These are phyloP conservation scores for Rhagophthalmus giganteus DNA, from an alignment of 2,888 invertebrate genomes.

Conservation along the genomic window DNA sequence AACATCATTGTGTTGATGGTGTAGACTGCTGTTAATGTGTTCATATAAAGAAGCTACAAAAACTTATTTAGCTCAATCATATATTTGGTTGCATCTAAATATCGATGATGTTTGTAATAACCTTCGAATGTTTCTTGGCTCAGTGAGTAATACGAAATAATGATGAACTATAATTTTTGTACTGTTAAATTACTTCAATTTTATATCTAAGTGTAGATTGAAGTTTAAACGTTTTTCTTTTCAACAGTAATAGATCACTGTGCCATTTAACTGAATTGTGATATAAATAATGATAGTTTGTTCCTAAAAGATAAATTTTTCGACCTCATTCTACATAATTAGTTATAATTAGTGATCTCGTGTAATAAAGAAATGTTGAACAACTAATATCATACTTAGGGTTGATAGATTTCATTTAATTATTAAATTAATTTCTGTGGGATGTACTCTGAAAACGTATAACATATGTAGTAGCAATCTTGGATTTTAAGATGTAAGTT, in stretches of 20 bases:
- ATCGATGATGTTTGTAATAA: conserved; percentile 27
- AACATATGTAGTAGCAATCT: no score
- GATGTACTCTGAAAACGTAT: no score
- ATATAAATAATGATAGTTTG: conserved; percentile 53
- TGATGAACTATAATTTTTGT: conserved; percentile 11
- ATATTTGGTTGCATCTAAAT: conserved; percentile 33
- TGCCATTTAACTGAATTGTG: conserved; percentile 48
- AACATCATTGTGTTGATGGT: conserved; percentile 55
- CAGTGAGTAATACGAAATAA: conserved; percentile 35
- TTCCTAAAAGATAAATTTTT: conserved; percentile 52
- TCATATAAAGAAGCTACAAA: conserved; percentile 45
- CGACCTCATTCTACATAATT: conserved; percentile 40
- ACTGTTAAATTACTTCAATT: conserved; percentile 11
- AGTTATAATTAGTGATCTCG: conserved; percentile 46
- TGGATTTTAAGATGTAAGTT: no score
- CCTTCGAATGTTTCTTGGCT: conserved; percentile 38
- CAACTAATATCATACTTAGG: conserved; percentile 11
- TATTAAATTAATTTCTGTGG: no score
- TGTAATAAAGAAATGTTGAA: conserved; percentile 39
- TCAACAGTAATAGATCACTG: conserved; percentile 35
- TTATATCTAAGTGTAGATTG: no score
- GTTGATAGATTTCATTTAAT: conserved; percentile 16
- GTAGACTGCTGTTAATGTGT: conserved; percentile 50
- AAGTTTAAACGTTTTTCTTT: no score
- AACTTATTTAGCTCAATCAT: conserved; percentile 42